Percentiles rank a stretch among this genome's conserved stretches.
phyloP scores from a whole-genome alignment of 2,797 vertebrate species.

The Enteromius mattozi region DNA sequence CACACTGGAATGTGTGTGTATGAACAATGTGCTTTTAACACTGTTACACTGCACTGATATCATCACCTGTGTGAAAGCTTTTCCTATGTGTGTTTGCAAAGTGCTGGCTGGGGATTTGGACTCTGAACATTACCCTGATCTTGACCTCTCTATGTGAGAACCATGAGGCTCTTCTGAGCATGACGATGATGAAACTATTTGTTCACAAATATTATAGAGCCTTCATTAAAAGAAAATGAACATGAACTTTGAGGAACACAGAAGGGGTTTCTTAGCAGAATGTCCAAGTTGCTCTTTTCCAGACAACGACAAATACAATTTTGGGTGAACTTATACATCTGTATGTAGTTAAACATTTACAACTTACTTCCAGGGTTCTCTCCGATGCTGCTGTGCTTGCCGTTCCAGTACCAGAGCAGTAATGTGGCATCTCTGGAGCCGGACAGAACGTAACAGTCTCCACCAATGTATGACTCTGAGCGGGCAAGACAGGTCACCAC shows the following conservation, averaged over 20 bases:
- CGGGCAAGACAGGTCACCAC: conserved; percentile 94
- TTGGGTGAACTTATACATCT: conserved; percentile 12
- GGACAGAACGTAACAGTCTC: conserved; percentile 95
- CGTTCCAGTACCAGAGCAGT: conserved; percentile 98
- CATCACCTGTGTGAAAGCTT: conserved; percentile 28
- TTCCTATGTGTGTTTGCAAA: conserved; percentile 24
- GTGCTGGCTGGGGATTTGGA: conserved; percentile 25
- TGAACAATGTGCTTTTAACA: conserved; percentile 37
- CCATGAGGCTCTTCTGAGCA: conserved; percentile 11
- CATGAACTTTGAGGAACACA: not conserved
- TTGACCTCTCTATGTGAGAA: conserved; percentile 19
- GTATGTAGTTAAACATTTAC: conserved; percentile 11
- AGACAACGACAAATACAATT: not conserved
- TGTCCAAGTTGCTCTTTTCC: not conserved
- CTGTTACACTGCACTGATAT: conserved; percentile 23
- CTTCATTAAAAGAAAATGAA: conserved; percentile 4
- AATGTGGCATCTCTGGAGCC: conserved; percentile 96
- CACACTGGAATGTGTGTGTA: conserved; percentile 7
- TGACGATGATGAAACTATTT: conserved; percentile 4
- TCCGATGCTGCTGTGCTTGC: conserved; percentile 90
- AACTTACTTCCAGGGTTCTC: conserved; percentile 88
- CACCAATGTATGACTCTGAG: conserved; percentile 95
- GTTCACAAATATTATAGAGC: not conserved
- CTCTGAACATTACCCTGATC: conserved; percentile 16
- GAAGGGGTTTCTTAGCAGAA: not conserved